A percentile compares a stretch with the other conserved stretches of the same genome.
These are phyloP conservation scores for Nomada ruficornis DNA, from an alignment of 2,888 invertebrate genomes.

Conservation along the genomic window DNA sequence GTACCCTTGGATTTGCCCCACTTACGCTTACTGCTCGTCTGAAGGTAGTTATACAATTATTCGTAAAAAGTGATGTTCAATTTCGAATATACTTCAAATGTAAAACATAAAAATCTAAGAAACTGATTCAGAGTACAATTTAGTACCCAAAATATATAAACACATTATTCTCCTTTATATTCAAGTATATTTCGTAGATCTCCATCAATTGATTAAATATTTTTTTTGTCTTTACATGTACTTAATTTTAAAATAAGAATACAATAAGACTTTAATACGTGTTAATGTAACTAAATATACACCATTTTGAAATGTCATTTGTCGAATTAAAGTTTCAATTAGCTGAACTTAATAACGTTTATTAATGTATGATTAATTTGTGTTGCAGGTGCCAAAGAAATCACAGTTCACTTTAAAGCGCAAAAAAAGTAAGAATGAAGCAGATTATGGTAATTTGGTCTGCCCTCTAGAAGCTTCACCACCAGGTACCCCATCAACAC, in stretches of 20 bases:
- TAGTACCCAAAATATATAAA: too few species aligned
- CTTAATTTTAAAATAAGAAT: background rate
- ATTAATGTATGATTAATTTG: slow-evolving; percentile 1
- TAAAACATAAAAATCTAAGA: background rate
- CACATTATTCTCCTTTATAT: too few species aligned
- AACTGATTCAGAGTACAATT: too few species aligned
- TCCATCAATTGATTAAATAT: too few species aligned
- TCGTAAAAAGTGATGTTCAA: background rate
- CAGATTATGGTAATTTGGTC: slow-evolving; percentile 93
- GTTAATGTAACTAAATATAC: too few species aligned
- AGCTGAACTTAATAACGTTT: slow-evolving; percentile 22
- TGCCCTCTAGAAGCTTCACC: slow-evolving; percentile 90
- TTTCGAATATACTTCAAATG: background rate
- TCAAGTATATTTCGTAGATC: too few species aligned
- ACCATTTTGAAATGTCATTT: background rate
- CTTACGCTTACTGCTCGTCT: slow-evolving; percentile 95
- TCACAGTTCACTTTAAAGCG: slow-evolving; percentile 94
- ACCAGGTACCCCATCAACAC: slow-evolving; percentile 82
- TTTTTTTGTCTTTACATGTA: too few species aligned
- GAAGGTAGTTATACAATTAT: slow-evolving; percentile 86
- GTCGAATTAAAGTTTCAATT: background rate
- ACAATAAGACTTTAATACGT: background rate
- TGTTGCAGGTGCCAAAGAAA: slow-evolving; percentile 91
- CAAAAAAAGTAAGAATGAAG: slow-evolving; percentile 93
- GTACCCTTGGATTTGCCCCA: slow-evolving; percentile 93